Evolutionary conservation across 2,888 invertebrate genomes (phyloP).

Genomic region (Xestia c-nigrum): DNA sequence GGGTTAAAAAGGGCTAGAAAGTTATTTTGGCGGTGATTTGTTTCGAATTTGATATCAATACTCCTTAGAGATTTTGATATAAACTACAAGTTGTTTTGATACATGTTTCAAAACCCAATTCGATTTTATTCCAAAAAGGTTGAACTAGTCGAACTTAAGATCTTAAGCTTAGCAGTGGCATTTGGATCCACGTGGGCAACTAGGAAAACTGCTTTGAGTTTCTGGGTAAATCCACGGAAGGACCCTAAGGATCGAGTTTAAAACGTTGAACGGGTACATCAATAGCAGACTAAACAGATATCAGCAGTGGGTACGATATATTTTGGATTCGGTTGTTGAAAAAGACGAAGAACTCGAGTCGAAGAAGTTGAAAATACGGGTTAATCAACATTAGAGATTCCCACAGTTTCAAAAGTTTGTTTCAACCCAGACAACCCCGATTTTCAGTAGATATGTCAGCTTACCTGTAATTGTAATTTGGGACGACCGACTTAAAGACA

Average conservation of each 20-base stretch:
- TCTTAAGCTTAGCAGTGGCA: neutral
- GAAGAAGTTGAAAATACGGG: neutral
- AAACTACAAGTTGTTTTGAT: too few species aligned
- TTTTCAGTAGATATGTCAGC: neutral
- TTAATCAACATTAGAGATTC: neutral
- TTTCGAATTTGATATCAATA: too few species aligned
- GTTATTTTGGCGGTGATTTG: too few species aligned
- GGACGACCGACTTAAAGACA: neutral
- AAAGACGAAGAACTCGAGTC: too few species aligned
- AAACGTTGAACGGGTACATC: neutral
- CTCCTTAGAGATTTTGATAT: too few species aligned
- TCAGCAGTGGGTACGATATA: neutral
- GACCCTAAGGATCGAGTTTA: too few species aligned
- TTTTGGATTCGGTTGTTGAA: neutral
- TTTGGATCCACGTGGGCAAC: neutral
- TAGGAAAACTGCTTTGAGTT: neutral
- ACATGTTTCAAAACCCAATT: too few species aligned
- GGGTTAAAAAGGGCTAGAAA: too few species aligned
- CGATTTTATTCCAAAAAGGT: too few species aligned
- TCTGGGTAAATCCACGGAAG: neutral
- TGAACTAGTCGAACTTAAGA: too few species aligned
- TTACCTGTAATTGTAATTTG: neutral
- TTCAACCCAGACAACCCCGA: neutral
- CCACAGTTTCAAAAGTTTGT: neutral
- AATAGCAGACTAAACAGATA: neutral